Conservation (phyloP, 2,888 invertebrate species). For the Drosophila neonasuta region DNA sequence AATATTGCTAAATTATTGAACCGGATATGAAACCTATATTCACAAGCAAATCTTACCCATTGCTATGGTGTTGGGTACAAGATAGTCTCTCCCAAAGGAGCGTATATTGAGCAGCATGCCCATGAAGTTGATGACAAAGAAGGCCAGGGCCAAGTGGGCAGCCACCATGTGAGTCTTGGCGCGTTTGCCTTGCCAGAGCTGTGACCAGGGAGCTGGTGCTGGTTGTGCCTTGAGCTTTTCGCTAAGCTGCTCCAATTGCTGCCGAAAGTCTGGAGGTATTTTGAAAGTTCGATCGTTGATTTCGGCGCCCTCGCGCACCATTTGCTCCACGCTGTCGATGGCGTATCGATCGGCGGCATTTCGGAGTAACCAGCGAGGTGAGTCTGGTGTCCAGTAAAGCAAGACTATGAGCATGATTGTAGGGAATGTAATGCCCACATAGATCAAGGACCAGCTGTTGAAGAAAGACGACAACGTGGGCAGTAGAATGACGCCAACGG, state of each 20-base stretch:
- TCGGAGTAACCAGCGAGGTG: slow-evolving; percentile 82
- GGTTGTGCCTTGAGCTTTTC: slow-evolving; percentile 70
- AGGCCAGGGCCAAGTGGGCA: slow-evolving; percentile 80
- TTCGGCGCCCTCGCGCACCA: slow-evolving; percentile 79
- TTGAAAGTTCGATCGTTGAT: slow-evolving; percentile 80
- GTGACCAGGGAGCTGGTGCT: slow-evolving; percentile 75
- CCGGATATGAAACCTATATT: too few relatives aligned
- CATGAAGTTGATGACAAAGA: slow-evolving; percentile 82
- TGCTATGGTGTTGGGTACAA: slow-evolving; percentile 81
- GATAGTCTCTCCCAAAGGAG: slow-evolving; percentile 82
- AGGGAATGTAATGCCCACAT: slow-evolving; percentile 82
- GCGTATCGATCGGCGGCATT: slow-evolving; percentile 73
- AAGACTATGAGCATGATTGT: slow-evolving; percentile 80
- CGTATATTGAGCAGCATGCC: slow-evolving; percentile 83
- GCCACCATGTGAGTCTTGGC: slow-evolving; percentile 80
- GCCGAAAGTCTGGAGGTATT: slow-evolving; percentile 79
- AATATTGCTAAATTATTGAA: too few relatives aligned
- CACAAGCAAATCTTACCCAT: slow-evolving; percentile 75
- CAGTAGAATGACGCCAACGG: slow-evolving; percentile 82
- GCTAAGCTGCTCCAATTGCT: slow-evolving; percentile 76
- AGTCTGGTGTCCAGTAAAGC: slow-evolving; percentile 82
- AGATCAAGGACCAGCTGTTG: slow-evolving; percentile 81
- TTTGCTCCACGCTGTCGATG: slow-evolving; percentile 78
- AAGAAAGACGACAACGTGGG: slow-evolving; percentile 81
- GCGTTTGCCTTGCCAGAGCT: slow-evolving; percentile 79